Percentiles rank a stretch among this genome's conserved stretches.
Conservation (phyloP, 2,113 vertebrate genomes). For the Australoheros scitulus region DNA sequence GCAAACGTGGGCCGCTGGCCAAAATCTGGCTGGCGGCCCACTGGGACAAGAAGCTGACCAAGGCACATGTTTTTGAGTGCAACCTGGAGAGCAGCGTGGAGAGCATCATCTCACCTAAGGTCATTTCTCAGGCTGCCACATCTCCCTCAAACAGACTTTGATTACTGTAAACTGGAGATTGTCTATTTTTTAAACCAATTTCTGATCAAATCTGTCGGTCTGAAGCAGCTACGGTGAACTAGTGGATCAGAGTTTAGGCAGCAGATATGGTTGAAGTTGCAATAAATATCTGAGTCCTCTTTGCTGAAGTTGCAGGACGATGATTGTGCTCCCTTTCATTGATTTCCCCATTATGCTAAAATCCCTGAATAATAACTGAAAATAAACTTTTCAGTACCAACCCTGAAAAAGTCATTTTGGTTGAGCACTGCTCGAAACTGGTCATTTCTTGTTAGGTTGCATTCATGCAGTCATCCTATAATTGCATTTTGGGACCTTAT, state of each 20-base stretch:
- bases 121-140: conserved; percentile 52
- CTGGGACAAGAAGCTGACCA: conserved; percentile 99
- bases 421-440: not conserved
- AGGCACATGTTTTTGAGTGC: conserved; percentile 99
- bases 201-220: not conserved
- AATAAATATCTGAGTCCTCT: too few species aligned
- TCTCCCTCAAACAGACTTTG: not conserved
- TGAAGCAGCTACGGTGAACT: not conserved
- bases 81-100: conserved; percentile 98
- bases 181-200: not conserved
- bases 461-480: not conserved
- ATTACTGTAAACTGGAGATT: not conserved
- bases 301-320: not conserved
- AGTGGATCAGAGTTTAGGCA: not conserved
- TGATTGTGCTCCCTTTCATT: not conserved
- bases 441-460: not conserved
- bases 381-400: too few species aligned
- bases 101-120: conserved; percentile 98
- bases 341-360: not conserved
- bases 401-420: too few species aligned
- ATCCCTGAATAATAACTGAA: not conserved
- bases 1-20: conserved; percentile 97
- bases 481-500: not conserved
- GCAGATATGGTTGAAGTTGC: not conserved
- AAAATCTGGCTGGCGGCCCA: conserved; percentile 99